phyloP scores from a whole-genome alignment of 2,113 vertebrate species.

The Neogobius melanostomus region DNA sequence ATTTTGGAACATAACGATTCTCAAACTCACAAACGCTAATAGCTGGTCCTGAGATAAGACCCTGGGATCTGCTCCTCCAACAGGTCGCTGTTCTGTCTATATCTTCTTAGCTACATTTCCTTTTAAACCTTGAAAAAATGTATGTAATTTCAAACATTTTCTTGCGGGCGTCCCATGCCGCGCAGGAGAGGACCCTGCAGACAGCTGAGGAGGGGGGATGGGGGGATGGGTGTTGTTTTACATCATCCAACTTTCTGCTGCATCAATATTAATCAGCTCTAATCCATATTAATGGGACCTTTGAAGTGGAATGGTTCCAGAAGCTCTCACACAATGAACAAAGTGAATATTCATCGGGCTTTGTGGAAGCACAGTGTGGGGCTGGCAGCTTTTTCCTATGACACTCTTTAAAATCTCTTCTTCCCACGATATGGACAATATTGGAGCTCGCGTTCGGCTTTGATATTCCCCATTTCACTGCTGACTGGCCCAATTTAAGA shows the following conservation, averaged over 20 bases:
- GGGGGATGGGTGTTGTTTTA: conserved; percentile 58
- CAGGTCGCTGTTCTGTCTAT: no score
- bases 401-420: conserved; percentile 13
- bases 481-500: not conserved
- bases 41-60: no score
- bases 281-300: conserved; percentile 75
- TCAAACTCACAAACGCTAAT: no score
- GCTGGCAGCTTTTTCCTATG: conserved; percentile 28
- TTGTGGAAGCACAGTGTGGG: conserved; percentile 50
- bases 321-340: conserved; percentile 65
- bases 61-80: no score
- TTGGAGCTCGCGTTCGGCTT: not conserved
- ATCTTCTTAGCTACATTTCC: no score
- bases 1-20: no score
- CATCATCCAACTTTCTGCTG: conserved; percentile 61
- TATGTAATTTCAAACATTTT: not conserved
- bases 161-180: not conserved
- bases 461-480: not conserved
- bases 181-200: not conserved
- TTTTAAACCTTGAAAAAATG: not conserved
- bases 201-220: conserved; percentile 33
- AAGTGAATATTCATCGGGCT: conserved; percentile 72
- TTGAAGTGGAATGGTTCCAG: conserved; percentile 68
- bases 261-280: conserved; percentile 70
- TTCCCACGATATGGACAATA: conserved; percentile 15